phyloP scores from a whole-genome alignment of 1,140 invertebrate genomes.

The Propsilocerus akamusi region DNA sequence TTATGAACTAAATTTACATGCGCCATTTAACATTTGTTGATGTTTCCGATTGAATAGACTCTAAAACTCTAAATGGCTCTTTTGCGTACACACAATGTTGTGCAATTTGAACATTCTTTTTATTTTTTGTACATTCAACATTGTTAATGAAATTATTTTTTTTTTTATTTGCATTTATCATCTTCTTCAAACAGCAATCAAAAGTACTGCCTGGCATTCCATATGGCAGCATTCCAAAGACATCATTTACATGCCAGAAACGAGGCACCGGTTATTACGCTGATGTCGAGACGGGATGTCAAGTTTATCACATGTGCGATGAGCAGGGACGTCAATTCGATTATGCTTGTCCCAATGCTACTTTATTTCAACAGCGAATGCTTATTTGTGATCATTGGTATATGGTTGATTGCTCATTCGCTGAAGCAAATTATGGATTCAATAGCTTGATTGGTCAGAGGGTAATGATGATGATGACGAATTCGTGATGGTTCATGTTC shows the following conservation, averaged over 20 bases:
- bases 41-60: too few relatives aligned
- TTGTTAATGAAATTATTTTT: too few relatives aligned
- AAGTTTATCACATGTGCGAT: slow-evolving; percentile 63
- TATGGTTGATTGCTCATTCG: slow-evolving; percentile 57
- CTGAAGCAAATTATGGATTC: slow-evolving; percentile 42
- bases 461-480: neutral
- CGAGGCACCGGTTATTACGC: slow-evolving; percentile 50
- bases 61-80: too few relatives aligned
- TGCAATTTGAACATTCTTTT: too few relatives aligned
- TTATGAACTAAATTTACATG: too few relatives aligned
- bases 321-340: slow-evolving; percentile 50
- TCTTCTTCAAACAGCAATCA: too few relatives aligned
- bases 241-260: slow-evolving; percentile 39
- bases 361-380: slow-evolving; percentile 60
- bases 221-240: slow-evolving; percentile 12
- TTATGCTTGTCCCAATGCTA: slow-evolving; percentile 55
- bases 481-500: neutral
- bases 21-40: too few relatives aligned
- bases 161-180: too few relatives aligned
- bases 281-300: slow-evolving; percentile 51
- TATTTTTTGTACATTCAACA: too few relatives aligned
- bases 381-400: slow-evolving; percentile 66
- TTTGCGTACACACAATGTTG: too few relatives aligned
- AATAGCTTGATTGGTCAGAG: slow-evolving; percentile 43
- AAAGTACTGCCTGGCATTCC: neutral